A percentile compares a stretch with the other conserved stretches of the same genome.
Evolutionary conservation across 2,113 vertebrate genomes (phyloP).

Genomic region (Charadrius vociferus): DNA sequence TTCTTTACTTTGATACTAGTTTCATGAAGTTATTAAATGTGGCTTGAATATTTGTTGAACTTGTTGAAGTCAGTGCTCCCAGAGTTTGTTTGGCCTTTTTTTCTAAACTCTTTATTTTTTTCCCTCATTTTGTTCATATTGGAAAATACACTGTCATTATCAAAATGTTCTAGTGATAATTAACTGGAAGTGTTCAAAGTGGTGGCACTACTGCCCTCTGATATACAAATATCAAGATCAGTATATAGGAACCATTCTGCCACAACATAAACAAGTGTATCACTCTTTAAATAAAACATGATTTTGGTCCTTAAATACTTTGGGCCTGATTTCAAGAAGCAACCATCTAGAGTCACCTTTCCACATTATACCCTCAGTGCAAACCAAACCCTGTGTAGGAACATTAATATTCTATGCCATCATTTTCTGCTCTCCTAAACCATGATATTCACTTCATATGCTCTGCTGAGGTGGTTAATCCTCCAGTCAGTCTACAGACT

Average conservation of each 20-base stretch:
- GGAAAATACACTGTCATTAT: background rate
- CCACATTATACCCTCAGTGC: background rate
- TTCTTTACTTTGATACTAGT: constrained; percentile 73
- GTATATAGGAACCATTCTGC: background rate
- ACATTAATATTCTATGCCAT: background rate
- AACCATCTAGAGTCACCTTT: constrained; percentile 14
- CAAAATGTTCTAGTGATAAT: constrained; percentile 14
- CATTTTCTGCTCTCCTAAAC: constrained; percentile 25
- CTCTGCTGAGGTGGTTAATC: background rate
- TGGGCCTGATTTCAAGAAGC: constrained; percentile 53
- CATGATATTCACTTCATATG: background rate
- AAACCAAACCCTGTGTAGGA: background rate
- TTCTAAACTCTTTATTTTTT: background rate
- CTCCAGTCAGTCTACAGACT: background rate
- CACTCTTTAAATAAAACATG: constrained; percentile 42
- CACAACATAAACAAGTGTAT: background rate
- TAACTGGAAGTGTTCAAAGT: constrained; percentile 30
- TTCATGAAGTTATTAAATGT: constrained; percentile 74
- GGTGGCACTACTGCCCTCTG: constrained; percentile 15
- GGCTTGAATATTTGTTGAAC: constrained; percentile 61
- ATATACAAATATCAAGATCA: background rate
- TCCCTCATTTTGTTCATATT: background rate
- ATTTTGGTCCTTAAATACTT: constrained; percentile 51
- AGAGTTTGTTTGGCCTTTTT: constrained; percentile 12
- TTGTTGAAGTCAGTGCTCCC: constrained; percentile 51